These are phyloP conservation scores for Brachionus asplanchnoidis DNA, from an alignment of 1,140 invertebrate genomes.

Conservation along the genomic window DNA sequence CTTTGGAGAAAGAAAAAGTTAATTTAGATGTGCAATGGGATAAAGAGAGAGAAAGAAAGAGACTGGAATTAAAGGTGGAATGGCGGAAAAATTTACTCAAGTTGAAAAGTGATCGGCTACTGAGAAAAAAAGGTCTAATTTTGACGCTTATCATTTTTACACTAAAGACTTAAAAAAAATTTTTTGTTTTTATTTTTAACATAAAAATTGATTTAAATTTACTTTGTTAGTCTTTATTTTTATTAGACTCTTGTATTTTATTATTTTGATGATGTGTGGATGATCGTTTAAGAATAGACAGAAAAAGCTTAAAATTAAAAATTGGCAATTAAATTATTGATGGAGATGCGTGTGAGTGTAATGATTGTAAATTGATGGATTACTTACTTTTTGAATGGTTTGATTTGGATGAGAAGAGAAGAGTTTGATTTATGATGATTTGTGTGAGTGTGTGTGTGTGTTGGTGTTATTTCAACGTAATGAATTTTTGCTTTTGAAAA, in stretches of 20 bases:
- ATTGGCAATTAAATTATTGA: background rate
- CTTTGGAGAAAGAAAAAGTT: background rate
- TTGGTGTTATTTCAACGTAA: background rate
- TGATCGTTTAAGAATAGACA: background rate
- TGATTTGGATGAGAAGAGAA: background rate
- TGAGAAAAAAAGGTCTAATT: background rate
- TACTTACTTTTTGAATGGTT: background rate
- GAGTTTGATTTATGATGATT: background rate
- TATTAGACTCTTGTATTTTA: background rate
- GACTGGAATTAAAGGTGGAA: background rate
- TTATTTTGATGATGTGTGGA: background rate
- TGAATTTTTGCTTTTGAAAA: background rate
- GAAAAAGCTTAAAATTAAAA: background rate
- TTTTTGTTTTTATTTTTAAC: background rate
- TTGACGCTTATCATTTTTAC: background rate
- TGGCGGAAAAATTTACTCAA: background rate
- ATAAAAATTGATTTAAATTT: background rate
- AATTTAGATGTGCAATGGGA: background rate
- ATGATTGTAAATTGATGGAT: background rate
- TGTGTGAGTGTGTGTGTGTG: background rate
- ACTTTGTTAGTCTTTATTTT: background rate
- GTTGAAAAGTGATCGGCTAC: background rate
- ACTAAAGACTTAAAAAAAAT: background rate
- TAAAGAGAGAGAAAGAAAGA: background rate
- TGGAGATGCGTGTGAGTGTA: background rate